Percentiles rank a stretch among this genome's conserved stretches.
These are phyloP conservation scores for Scrobipalpa atriplicella DNA, from an alignment of 2,888 invertebrate genomes.

Conservation along the genomic window DNA sequence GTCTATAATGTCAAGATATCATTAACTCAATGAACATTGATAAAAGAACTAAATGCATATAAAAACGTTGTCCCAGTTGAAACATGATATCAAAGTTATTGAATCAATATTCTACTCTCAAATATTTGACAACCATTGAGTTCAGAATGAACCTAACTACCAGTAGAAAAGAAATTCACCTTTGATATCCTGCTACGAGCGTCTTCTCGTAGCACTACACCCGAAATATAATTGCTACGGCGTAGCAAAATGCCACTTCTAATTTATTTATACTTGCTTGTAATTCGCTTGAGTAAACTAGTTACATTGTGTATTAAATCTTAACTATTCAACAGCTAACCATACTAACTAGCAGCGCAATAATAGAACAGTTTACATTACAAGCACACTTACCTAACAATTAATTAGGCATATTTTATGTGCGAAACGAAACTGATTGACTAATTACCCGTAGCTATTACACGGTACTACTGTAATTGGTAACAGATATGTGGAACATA, in stretches of 20 bases:
- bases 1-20: too few relatives aligned
- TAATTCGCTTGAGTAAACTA: neutral
- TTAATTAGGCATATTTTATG: slow-evolving; percentile 13
- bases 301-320: neutral
- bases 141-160: too few relatives aligned
- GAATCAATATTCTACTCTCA: too few relatives aligned
- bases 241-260: neutral
- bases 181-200: neutral
- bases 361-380: slow-evolving; percentile 26
- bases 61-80: too few relatives aligned
- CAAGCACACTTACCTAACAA: slow-evolving; percentile 10
- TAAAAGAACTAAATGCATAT: too few relatives aligned
- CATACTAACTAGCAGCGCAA: slow-evolving; percentile 26
- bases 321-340: slow-evolving; percentile 24
- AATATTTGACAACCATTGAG: too few relatives aligned
- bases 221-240: neutral
- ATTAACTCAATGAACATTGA: too few relatives aligned
- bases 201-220: neutral
- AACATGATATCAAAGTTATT: too few relatives aligned
- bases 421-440: slow-evolving; percentile 3
- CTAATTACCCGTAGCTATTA: slow-evolving; percentile 11
- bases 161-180: neutral
- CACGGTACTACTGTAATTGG: neutral
- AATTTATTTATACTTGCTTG: neutral
- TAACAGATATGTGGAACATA: neutral